Evolutionary conservation across 2,888 invertebrate species (phyloP).

Genomic region (Cephalotes varians): DNA sequence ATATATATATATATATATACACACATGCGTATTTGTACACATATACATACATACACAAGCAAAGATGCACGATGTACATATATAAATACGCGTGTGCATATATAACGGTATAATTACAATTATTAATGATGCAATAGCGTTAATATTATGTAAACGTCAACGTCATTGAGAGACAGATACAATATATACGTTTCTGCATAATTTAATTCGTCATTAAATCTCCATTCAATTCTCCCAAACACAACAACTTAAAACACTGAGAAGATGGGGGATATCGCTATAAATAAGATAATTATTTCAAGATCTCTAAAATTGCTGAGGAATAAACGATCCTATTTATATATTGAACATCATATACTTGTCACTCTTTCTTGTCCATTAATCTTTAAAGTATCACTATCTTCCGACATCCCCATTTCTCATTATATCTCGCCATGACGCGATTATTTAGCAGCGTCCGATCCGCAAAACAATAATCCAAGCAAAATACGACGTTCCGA

Average conservation of each 20-base stretch:
- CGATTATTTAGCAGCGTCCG: conserved; percentile 15
- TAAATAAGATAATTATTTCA: conserved; percentile 79
- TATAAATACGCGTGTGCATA: conserved; percentile 14
- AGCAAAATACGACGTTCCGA: conserved; percentile 37
- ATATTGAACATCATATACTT: not conserved
- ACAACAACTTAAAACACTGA: conserved; percentile 79
- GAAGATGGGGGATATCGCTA: conserved; percentile 75
- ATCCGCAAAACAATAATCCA: conserved; percentile 43
- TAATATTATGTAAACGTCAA: conserved; percentile 83
- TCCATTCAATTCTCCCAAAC: conserved; percentile 69
- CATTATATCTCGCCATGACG: conserved; percentile 5
- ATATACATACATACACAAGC: conserved; percentile 33
- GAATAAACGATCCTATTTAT: conserved; percentile 79
- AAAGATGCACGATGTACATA: conserved; percentile 16
- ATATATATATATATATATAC: conserved; percentile 25
- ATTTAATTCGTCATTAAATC: conserved; percentile 61
- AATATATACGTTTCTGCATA: conserved; percentile 73
- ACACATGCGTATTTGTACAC: conserved; percentile 39
- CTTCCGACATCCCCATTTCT: not conserved
- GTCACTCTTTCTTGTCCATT: not conserved
- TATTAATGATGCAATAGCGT: conserved; percentile 81
- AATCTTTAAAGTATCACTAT: conserved; percentile 32
- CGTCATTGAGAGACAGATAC: conserved; percentile 81
- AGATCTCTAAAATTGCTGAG: conserved; percentile 79
- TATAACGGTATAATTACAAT: conserved; percentile 81